Percentiles rank a stretch among this genome's conserved stretches.
Conservation (phyloP, 2,888 invertebrate species). For the Hoplodrina blanda region DNA sequence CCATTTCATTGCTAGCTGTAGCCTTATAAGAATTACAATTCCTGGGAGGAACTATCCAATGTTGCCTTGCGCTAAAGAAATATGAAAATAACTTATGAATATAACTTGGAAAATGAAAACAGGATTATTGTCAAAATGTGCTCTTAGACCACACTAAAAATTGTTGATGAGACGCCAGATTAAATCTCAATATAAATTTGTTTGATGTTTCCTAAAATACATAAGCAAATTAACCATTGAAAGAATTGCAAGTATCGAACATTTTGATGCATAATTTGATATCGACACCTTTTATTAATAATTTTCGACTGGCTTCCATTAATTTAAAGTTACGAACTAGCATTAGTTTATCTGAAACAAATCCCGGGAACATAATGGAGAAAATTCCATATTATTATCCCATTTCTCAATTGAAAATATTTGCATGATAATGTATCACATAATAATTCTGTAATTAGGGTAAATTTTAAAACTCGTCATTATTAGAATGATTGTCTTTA, state of each 20-base stretch:
- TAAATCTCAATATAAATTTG: not conserved
- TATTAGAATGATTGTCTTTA: not conserved
- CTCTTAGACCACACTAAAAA: not conserved
- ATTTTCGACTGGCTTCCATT: not conserved
- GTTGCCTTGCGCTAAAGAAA: slow-evolving; percentile 22
- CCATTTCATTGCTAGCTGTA: slow-evolving; percentile 27
- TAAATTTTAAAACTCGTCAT: not conserved
- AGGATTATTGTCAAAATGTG: slow-evolving; percentile 17
- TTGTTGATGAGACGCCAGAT: not conserved
- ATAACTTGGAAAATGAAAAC: not conserved
- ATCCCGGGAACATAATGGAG: not conserved
- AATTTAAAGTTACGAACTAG: not conserved
- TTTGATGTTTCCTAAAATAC: not conserved
- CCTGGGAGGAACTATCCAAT: slow-evolving; percentile 2
- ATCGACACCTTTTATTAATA: not conserved
- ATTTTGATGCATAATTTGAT: too few species aligned
- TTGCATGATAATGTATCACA: slow-evolving; percentile 1
- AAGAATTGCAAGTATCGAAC: too few species aligned
- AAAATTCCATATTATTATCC: not conserved
- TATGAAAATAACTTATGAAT: slow-evolving; percentile 13
- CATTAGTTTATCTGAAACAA: not conserved
- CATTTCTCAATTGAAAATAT: slow-evolving; percentile 4
- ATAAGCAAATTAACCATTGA: not conserved
- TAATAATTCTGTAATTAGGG: not conserved
- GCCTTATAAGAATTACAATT: slow-evolving; percentile 20